Evolutionary conservation across 2,888 invertebrate genomes (phyloP), one percentile per base, ranked within the genome.

Genomic region (Globia sparganii): DNA sequence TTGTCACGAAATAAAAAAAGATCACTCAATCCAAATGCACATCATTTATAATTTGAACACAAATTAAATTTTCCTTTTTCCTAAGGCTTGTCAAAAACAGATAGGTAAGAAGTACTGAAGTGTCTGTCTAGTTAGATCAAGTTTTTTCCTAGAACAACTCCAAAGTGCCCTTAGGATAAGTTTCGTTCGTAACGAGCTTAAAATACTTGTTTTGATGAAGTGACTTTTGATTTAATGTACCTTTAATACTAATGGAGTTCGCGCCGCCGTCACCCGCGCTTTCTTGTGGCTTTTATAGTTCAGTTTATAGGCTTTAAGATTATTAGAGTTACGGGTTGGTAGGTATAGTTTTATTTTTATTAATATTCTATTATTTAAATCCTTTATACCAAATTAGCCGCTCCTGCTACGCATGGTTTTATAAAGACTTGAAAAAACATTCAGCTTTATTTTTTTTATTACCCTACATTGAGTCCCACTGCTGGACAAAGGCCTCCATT

Each of bases 191-290:
- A 80, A 77, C 72, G 81, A 85, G 64, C 75, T 73, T 81, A 77
- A 71, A 77, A 81, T 76, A 67, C 70, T 81, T 66, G 59, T 81
- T 85, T 85, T 75, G 72, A 81, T 85, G 81, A 81, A 81, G 82
- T 75, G 81, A 71, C 81, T 85, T 85, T 84, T 81, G 65, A 81
- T 85, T 84, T 81, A 81, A 84, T 81, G 78, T 78, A 65, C 70
- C 58, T 81, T 81, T 84, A 78, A 85, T 81, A 81, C 46, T 75
- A 75, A 81, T 81, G 77, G 64, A 61, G 40, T 68, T 46, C 13
- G 49, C 66, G 66, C 72, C 56, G 25, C 69, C 75, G 43, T 43
- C 43, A 61, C 31, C 58, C 46, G 31, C 72, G n/a, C 34, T 77
- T 81, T 34, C 43, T 72, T 65, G 62, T 70, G 59, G 61, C 58